phyloP scores from a whole-genome alignment of 2,888 invertebrate species.

The Heteropelma amictum region DNA sequence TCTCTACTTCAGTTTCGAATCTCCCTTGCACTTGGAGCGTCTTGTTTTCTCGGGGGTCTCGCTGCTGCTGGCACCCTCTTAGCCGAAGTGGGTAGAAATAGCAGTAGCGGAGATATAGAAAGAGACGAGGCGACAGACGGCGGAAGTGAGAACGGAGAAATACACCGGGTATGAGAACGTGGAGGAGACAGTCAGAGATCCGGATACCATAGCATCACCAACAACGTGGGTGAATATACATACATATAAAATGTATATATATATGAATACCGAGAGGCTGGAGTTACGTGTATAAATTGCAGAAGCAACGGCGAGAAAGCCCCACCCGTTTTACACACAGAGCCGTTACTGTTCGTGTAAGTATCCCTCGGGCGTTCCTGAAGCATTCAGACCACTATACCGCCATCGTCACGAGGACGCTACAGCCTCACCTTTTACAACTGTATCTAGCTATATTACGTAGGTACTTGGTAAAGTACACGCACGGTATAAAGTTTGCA shows the following conservation, averaged over 20 bases:
- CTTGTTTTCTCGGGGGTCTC: slow-evolving; percentile 59
- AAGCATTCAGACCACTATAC: slow-evolving; percentile 1
- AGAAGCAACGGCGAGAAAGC: slow-evolving; percentile 33
- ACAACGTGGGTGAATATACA: too few relatives aligned
- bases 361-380: slow-evolving; percentile 16
- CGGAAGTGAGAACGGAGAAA: slow-evolving; percentile 37
- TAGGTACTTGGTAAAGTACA: slow-evolving; percentile 59
- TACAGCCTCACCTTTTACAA: slow-evolving; percentile 20
- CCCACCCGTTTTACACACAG: slow-evolving; percentile 45
- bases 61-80: slow-evolving; percentile 55
- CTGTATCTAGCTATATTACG: slow-evolving; percentile 52
- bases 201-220: slow-evolving; percentile 31
- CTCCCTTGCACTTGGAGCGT: slow-evolving; percentile 54
- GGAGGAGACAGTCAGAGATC: slow-evolving; percentile 41
- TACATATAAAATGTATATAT: background rate
- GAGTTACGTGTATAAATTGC: slow-evolving; percentile 14
- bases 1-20: slow-evolving; percentile 39
- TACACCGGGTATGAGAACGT: slow-evolving; percentile 23
- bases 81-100: slow-evolving; percentile 55
- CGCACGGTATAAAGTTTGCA: slow-evolving; percentile 56
- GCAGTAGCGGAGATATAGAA: slow-evolving; percentile 44
- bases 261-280: background rate
- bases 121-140: slow-evolving; percentile 32
- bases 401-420: slow-evolving; percentile 22
- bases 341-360: slow-evolving; percentile 30